phyloP scores from a whole-genome alignment of 1,140 invertebrate species.

The Cydia pomonella region DNA sequence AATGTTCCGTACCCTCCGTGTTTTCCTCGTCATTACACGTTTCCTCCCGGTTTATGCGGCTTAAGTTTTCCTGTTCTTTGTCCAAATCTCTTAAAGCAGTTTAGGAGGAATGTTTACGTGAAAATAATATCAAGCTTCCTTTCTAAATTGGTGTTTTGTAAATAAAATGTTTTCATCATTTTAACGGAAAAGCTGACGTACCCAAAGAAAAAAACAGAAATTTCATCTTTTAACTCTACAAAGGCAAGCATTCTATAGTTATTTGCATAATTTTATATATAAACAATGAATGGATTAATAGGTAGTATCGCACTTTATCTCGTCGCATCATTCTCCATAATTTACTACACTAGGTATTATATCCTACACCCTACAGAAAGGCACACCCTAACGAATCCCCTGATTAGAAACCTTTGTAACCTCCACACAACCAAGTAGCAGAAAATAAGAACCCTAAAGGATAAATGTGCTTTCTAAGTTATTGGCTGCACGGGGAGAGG shows the following conservation, averaged over 20 bases:
- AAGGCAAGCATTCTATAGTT: too few relatives aligned
- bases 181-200: too few relatives aligned
- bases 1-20: conserved; percentile 40
- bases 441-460: conserved; percentile 16
- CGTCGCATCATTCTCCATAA: not conserved
- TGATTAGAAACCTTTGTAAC: conserved; percentile 6
- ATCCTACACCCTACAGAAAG: not conserved
- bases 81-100: conserved; percentile 6
- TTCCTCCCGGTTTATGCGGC: conserved; percentile 17
- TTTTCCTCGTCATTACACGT: conserved; percentile 31
- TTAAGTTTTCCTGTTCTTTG: conserved; percentile 28
- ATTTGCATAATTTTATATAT: too few relatives aligned
- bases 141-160: not conserved
- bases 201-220: not conserved
- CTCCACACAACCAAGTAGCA: not conserved
- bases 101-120: not conserved
- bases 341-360: not conserved
- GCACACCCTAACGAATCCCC: conserved; percentile 8
- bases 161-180: not conserved
- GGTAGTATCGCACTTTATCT: not conserved
- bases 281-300: too few relatives aligned
- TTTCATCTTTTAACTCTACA: too few relatives aligned
- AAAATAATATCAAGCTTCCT: not conserved
- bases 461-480: conserved; percentile 42
- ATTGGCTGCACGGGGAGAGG: conserved; percentile 41